Evolutionary conservation across 2,888 invertebrate genomes (phyloP).

Genomic region (Marronus borbonicus): DNA sequence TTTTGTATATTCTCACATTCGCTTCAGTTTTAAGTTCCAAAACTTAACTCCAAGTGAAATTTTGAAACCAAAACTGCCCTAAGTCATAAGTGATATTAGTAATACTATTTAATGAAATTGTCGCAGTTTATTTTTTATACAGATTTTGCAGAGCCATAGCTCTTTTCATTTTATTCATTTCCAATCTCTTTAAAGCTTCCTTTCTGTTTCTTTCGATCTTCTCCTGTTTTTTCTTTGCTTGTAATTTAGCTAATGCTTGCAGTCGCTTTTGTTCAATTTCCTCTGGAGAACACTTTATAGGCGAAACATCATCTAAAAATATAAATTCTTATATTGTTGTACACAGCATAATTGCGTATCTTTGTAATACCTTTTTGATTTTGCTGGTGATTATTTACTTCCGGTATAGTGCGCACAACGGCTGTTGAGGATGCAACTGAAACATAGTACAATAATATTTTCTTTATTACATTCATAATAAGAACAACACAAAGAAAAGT

Average conservation of each 20-base stretch:
- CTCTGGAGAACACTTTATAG: constrained; percentile 67
- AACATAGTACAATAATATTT: background rate
- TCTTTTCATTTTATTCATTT: constrained; percentile 61
- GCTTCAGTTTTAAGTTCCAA: too few relatives aligned
- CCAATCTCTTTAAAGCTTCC: constrained; percentile 66
- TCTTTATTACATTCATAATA: too few relatives aligned
- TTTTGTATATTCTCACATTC: too few relatives aligned
- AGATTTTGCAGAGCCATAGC: constrained; percentile 45
- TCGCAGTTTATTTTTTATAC: constrained; percentile 10
- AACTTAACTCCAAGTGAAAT: too few relatives aligned
- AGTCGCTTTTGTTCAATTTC: constrained; percentile 71
- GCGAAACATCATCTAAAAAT: constrained; percentile 55
- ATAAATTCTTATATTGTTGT: background rate
- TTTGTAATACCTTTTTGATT: constrained; percentile 28
- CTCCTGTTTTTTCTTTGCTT: constrained; percentile 68
- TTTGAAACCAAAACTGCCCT: too few relatives aligned
- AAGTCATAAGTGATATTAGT: background rate
- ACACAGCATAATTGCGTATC: background rate
- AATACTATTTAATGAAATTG: background rate
- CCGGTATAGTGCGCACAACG: background rate
- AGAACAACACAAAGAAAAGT: too few relatives aligned
- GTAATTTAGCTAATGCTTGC: constrained; percentile 69
- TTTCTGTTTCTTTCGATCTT: constrained; percentile 66
- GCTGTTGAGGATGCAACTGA: background rate
- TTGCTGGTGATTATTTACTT: background rate